Conservation (phyloP, 1,140 invertebrate genomes). For the Drosophila melanogaster region DNA sequence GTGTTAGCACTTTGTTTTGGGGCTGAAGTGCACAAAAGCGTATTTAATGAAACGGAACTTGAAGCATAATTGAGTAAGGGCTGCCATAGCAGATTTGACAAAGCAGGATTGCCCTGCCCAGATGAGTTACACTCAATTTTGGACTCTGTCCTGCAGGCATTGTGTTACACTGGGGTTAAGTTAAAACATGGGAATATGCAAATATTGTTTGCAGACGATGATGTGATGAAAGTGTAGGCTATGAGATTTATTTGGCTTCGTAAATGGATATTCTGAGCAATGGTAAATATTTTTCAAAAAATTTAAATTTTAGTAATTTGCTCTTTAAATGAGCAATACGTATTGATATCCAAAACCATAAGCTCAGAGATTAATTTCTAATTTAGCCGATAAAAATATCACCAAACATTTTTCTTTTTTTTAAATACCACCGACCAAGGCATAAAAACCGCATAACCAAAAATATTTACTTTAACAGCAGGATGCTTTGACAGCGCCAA, state of each 20-base stretch:
- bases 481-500: conserved; percentile 18
- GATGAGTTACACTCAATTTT: conserved; percentile 7
- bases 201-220: conserved; percentile 5
- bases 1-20: conserved; percentile 30
- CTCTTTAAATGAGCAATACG: background rate
- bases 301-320: background rate
- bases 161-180: conserved; percentile 4
- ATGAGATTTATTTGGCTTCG: background rate
- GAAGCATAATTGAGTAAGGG: conserved; percentile 75
- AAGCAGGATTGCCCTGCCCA: conserved; percentile 10
- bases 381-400: background rate
- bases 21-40: conserved; percentile 50
- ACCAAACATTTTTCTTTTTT: background rate
- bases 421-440: background rate
- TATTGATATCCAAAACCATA: no score
- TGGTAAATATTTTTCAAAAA: background rate
- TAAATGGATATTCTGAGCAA: background rate
- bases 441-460: background rate
- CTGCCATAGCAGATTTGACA: conserved; percentile 39
- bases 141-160: background rate
- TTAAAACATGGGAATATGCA: background rate
- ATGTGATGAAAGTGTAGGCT: background rate
- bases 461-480: conserved; percentile 38
- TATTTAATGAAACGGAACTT: conserved; percentile 79
- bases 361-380: no score